Base-by-base conservation (phyloP, 2,888 invertebrate genomes). In the Melolontha melolontha region DNA sequence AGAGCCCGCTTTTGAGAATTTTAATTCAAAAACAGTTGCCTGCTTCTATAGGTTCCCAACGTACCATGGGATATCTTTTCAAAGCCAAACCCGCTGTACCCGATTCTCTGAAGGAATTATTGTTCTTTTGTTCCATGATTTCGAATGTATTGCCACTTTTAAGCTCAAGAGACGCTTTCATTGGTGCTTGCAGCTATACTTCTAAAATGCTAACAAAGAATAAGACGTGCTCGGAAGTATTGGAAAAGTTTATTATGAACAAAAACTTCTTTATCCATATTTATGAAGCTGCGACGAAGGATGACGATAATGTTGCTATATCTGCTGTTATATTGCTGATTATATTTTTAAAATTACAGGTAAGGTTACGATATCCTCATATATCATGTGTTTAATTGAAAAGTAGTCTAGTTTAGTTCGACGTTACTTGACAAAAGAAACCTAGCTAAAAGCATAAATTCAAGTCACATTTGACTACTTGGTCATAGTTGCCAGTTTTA, bases 71-170 rank as follows among this genome's bases (percentile, higher is more conserved):
- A 6, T 14, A 34, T 42, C 17, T 54, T 1, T 54, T 65, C 5
- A 27, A 11, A 29, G 65, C 65, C n/a, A 44, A 54, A 11, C 65
- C 65, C n/a, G 65, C 42, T 11, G 22, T 65, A 29, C 65, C 65
- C 8, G 7, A 6, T 1, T 29, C 44, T 11, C 8, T 16, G 14
- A 39, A 44, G 7, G 42, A 47, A 47, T 52, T 42, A 14, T 10
- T 65, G 14, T 54, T 65, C 2, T 65, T 42, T 17, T 65, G 65
- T 14, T 10, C 5, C 11, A 54, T 65, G 54, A 42, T 65, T 52
- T 44, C 65, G 5, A 54, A 8, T 8, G 12, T 52, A 8, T 29
- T 65, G 34, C 47, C 54, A 1, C 11, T 8, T 5, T 42, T 65
- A 27, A 65, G 41, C 6, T 16, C 42, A 44, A 42, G 8, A 34